Evolutionary conservation across 1,140 invertebrate species (phyloP).

Genomic region (Theocolax elegans): DNA sequence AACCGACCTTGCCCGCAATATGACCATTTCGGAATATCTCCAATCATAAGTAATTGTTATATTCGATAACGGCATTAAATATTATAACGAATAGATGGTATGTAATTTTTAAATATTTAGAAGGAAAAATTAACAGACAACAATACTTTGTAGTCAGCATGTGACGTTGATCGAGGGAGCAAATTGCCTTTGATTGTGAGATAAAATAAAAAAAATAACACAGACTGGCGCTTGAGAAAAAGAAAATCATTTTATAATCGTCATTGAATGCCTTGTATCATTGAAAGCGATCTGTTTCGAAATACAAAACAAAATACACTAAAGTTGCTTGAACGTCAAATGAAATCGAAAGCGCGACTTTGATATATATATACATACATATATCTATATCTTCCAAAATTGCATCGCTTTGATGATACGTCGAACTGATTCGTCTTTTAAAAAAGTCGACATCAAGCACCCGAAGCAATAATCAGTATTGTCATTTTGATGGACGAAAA

Average conservation of each 20-base stretch:
- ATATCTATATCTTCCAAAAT: background rate
- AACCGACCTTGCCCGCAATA: too few relatives aligned
- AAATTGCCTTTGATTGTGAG: conserved; percentile 19
- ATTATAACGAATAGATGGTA: background rate
- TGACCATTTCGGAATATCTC: too few relatives aligned
- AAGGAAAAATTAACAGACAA: too few relatives aligned
- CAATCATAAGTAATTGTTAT: background rate
- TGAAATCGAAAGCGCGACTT: too few relatives aligned
- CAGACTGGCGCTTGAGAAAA: background rate
- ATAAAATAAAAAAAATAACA: too few relatives aligned
- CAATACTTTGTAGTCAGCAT: background rate
- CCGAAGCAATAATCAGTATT: conserved; percentile 26
- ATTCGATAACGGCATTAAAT: background rate
- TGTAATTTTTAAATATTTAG: background rate
- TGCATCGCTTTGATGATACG: conserved; percentile 17
- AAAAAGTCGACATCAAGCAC: background rate
- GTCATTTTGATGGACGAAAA: conserved; percentile 25
- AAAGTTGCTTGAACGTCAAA: too few relatives aligned
- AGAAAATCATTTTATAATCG: conserved; percentile 13
- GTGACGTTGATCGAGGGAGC: conserved; percentile 6
- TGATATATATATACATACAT: too few relatives aligned
- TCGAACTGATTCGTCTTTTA: conserved; percentile 4
- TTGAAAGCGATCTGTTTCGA: conserved; percentile 1
- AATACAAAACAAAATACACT: too few relatives aligned
- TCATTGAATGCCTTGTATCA: conserved; percentile 21